Conservation (phyloP, 2,888 invertebrate species). For the Craniophora ligustri region DNA sequence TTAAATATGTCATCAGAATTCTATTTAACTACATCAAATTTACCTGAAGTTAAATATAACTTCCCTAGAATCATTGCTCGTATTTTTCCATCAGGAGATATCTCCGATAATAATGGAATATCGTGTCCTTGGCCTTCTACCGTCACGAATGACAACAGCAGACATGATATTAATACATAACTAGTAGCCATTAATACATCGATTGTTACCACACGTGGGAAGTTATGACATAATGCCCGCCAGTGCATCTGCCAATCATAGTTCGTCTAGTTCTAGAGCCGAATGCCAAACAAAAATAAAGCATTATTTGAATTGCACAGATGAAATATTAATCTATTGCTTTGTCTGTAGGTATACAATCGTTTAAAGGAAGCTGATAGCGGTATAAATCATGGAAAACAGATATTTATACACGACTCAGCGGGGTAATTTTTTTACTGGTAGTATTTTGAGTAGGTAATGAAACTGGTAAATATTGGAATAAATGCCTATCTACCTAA, state of each 20-base stretch:
- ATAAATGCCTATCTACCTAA: no score
- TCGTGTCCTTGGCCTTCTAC: constrained; percentile 22
- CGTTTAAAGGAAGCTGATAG: no score
- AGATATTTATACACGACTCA: no score
- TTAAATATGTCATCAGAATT: no score
- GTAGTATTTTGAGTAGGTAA: no score
- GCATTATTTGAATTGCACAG: no score
- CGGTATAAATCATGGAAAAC: no score
- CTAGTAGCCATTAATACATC: constrained; percentile 12
- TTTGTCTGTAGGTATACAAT: no score
- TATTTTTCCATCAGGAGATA: constrained; percentile 24
- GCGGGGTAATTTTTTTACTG: no score
- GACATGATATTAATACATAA: constrained; percentile 27
- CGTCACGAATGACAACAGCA: constrained; percentile 23
- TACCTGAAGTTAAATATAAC: not conserved
- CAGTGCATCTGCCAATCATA: constrained; percentile 29
- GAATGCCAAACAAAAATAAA: constrained; percentile 1
- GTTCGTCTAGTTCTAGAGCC: constrained; percentile 19
- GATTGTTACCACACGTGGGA: constrained; percentile 34
- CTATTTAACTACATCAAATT: no score
- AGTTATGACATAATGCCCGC: constrained; percentile 51
- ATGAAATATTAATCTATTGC: no score
- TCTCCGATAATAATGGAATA: not conserved
- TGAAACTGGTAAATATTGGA: no score
- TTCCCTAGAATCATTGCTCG: constrained; percentile 16